Conservation (phyloP, 2,888 invertebrate species). For the Sipha maydis region DNA sequence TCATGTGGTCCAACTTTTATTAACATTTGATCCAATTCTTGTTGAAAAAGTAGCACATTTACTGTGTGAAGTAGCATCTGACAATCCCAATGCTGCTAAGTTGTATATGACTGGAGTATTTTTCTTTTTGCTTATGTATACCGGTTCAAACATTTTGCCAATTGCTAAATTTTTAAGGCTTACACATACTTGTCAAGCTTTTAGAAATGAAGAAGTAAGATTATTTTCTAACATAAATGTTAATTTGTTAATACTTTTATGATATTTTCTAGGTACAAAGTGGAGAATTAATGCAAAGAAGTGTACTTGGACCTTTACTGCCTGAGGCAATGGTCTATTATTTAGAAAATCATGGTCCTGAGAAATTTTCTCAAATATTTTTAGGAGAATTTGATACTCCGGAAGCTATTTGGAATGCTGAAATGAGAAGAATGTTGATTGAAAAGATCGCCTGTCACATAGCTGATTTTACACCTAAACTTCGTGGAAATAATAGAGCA, state of each 20-base stretch:
- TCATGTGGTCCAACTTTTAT: slow-evolving; percentile 91
- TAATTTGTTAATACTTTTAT: slow-evolving; percentile 38
- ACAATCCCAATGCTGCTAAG: slow-evolving; percentile 95
- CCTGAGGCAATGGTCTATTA: slow-evolving; percentile 99
- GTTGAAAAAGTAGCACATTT: slow-evolving; percentile 96
- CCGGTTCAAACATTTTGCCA: slow-evolving; percentile 96
- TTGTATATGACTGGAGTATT: slow-evolving; percentile 95
- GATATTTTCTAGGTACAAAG: slow-evolving; percentile 67
- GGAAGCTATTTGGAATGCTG: slow-evolving; percentile 98
- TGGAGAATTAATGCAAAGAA: slow-evolving; percentile 89
- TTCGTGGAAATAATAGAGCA: slow-evolving; percentile 93
- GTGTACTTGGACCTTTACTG: slow-evolving; percentile 90
- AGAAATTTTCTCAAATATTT: slow-evolving; percentile 97
- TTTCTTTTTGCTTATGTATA: slow-evolving; percentile 98
- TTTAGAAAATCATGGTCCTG: slow-evolving; percentile 96
- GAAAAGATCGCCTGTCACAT: slow-evolving; percentile 97
- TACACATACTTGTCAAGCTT: slow-evolving; percentile 95
- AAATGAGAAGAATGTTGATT: slow-evolving; percentile 96
- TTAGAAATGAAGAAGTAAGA: slow-evolving; percentile 83
- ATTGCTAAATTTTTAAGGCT: slow-evolving; percentile 93
- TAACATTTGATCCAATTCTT: slow-evolving; percentile 97
- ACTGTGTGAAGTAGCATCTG: slow-evolving; percentile 88
- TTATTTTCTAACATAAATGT: slow-evolving; percentile 65
- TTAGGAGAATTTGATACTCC: slow-evolving; percentile 98
- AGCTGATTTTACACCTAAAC: slow-evolving; percentile 94